These are phyloP conservation scores for Caenorhabditis imperialis DNA, from an alignment of 2,888 invertebrate genomes.

Conservation along the genomic window DNA sequence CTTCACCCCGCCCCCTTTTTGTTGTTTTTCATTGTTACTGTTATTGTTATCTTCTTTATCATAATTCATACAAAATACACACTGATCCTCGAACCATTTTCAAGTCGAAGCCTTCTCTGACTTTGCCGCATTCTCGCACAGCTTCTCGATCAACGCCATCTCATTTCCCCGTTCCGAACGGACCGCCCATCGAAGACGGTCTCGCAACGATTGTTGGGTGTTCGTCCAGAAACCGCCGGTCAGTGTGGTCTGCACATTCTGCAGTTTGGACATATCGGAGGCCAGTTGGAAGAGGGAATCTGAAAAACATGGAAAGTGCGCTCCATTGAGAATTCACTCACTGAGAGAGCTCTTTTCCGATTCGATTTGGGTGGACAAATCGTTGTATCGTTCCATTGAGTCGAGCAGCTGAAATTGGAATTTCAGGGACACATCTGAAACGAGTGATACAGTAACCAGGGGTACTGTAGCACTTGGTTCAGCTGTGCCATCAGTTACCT, in stretches of 20 bases:
- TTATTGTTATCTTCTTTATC: constrained; percentile 9
- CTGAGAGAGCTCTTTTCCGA: constrained; percentile 16
- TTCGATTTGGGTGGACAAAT: constrained; percentile 4
- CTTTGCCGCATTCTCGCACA: constrained; percentile 57
- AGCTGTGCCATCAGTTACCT: constrained; percentile 29
- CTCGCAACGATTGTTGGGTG: constrained; percentile 55
- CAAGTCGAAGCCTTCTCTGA: constrained; percentile 44
- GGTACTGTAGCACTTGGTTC: no score
- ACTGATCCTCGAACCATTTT: constrained; percentile 51
- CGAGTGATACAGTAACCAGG: no score
- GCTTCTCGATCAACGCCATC: constrained; percentile 46
- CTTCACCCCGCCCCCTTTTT: neutral
- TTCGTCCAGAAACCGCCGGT: constrained; percentile 41
- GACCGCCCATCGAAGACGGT: constrained; percentile 55
- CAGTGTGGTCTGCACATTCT: constrained; percentile 42
- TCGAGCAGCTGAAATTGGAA: constrained; percentile 30
- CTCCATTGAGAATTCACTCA: constrained; percentile 2
- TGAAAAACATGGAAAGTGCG: constrained; percentile 10
- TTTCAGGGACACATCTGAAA: no score
- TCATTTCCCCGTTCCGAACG: constrained; percentile 39
- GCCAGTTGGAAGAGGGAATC: constrained; percentile 54
- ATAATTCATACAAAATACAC: constrained; percentile 12
- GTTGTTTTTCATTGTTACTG: constrained; percentile 26
- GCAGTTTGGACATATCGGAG: constrained; percentile 32
- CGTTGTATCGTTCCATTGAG: constrained; percentile 32